Percentiles rank a stretch among this genome's conserved stretches.
Evolutionary conservation across 2,888 invertebrate species (phyloP).

Genomic region (Acronicta psi): DNA sequence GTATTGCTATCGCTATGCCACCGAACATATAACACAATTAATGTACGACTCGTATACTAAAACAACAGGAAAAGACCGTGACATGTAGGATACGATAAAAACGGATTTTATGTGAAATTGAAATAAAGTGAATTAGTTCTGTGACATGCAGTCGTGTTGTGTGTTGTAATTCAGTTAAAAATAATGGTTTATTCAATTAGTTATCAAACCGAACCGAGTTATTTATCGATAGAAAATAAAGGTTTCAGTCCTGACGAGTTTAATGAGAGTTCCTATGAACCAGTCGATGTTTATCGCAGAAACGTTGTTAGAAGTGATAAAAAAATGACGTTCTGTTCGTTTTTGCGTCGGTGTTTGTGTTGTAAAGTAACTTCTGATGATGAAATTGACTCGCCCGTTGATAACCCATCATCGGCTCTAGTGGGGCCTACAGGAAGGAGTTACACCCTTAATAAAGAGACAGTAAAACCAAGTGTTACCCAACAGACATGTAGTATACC

Average conservation of each 20-base stretch:
- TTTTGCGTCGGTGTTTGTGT: slow-evolving; percentile 69
- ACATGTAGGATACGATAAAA: slow-evolving; percentile 82
- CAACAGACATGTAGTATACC: slow-evolving; percentile 50
- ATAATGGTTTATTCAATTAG: slow-evolving; percentile 69
- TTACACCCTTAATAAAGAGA: slow-evolving; percentile 71
- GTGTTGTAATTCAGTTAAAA: slow-evolving; percentile 34
- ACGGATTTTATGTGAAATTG: slow-evolving; percentile 74
- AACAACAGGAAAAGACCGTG: slow-evolving; percentile 81
- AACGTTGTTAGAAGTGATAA: slow-evolving; percentile 59
- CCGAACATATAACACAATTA: slow-evolving; percentile 43
- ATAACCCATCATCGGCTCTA: slow-evolving; percentile 72
- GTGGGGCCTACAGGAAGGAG: slow-evolving; percentile 72
- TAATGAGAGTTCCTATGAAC: slow-evolving; percentile 63
- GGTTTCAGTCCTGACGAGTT: slow-evolving; percentile 52
- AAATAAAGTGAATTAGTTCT: slow-evolving; percentile 67
- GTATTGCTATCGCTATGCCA: slow-evolving; percentile 66
- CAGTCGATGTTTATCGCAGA: slow-evolving; percentile 73
- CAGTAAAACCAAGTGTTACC: slow-evolving; percentile 33
- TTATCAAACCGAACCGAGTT: slow-evolving; percentile 67
- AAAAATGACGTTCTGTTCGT: slow-evolving; percentile 62
- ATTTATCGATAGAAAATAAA: slow-evolving; percentile 72
- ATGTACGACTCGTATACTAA: slow-evolving; percentile 46
- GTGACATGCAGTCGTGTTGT: slow-evolving; percentile 68
- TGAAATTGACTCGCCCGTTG: slow-evolving; percentile 62
- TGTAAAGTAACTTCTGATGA: slow-evolving; percentile 63